Evolutionary conservation across 2,797 vertebrate species (phyloP), one percentile per base, ranked within the genome.

Genomic region (Acanthurus tractus): DNA sequence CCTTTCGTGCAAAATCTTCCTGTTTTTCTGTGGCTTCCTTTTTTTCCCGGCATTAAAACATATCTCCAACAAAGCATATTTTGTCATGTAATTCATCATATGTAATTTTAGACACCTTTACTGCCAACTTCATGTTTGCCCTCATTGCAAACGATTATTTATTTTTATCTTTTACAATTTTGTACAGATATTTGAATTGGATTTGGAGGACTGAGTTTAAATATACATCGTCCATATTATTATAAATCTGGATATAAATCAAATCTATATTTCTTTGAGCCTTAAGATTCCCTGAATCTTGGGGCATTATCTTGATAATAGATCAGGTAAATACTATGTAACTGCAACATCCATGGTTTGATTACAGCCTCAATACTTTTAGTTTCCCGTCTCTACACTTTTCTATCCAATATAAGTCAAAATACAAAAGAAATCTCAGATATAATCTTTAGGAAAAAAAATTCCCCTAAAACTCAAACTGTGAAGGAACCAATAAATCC

Each of bases 21-120:
- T 52, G 36, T 45, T 36, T 50, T 48, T 74, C 61, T 64, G 64
- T 13, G 53, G 58, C 45, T 50, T 57, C 40, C 34, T 40, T 58
- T 14, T 36, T 13, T 52, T 36, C 38, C 25, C 15, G 10, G 56
- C 22, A 12, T 46, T 50, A 23, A 36, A 56, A 38, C 57, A 61
- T 15, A 55, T 20, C 3, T 40, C 44, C 44, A 9, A 46, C 29
- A 71, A 3, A 42, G 13, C 20, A 66, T 23, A 63, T 34, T 53
- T 62, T 53, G 7, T 48, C 7, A 0, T 1, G 8, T 40, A 49
- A 54, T 45, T 55, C 25, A 29, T 13, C 15, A 59, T 20, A 57
- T 53, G 8, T 46, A 5, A 52, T 68, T 46, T 63, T 40, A 63
- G 3, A 49, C n/a, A 55, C 10, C 63, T 45, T 23, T 44, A 3